phyloP scores from a whole-genome alignment of 64 coral and sea anemone species.

The Stichodactyla mertensii region DNA sequence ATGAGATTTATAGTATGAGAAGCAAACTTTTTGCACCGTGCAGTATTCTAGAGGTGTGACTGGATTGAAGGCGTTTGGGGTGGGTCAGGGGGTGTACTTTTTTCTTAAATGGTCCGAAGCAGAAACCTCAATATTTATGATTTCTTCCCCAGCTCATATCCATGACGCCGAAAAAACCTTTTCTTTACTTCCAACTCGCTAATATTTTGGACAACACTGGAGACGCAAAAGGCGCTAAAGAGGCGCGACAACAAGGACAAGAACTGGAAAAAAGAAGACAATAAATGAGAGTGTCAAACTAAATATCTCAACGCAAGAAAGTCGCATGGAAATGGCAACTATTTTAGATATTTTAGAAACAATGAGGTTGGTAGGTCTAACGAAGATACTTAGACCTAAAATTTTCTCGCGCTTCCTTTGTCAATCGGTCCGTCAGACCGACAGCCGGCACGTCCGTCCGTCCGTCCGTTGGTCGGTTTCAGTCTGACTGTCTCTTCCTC shows the following conservation, averaged over 20 bases:
- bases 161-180: slow-evolving; percentile 5
- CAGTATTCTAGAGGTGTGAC: too few species aligned
- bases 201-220: slow-evolving; percentile 31
- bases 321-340: too few species aligned
- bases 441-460: background rate
- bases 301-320: too few species aligned
- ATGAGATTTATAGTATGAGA: too few species aligned
- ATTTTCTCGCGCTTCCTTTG: background rate
- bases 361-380: too few species aligned
- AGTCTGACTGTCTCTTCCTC: background rate
- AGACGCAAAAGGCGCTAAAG: slow-evolving; percentile 29
- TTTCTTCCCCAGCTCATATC: slow-evolving; percentile 22
- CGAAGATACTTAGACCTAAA: too few species aligned
- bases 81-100: too few species aligned
- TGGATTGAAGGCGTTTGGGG: too few species aligned
- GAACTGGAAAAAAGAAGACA: background rate
- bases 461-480: background rate
- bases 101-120: background rate
- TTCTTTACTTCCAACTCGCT: slow-evolving; percentile 20
- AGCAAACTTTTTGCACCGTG: too few species aligned
- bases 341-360: too few species aligned
- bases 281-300: background rate
- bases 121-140: background rate
- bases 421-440: background rate
- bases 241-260: background rate